Evolutionary conservation across 2,113 vertebrate genomes (phyloP).

Genomic region (Cathartes aura): DNA sequence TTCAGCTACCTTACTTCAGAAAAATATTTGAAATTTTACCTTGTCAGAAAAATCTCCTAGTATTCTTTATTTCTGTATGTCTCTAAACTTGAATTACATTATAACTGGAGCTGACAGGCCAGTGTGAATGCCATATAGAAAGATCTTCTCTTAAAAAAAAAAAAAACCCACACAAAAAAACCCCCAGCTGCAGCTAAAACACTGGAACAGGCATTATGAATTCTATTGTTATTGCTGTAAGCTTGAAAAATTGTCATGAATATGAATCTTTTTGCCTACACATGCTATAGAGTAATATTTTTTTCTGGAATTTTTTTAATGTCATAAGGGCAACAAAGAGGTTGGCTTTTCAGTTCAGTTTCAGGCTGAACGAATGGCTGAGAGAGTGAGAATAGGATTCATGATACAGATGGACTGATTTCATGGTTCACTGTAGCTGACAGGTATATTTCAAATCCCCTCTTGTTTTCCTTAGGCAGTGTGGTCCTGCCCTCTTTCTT

Average conservation of each 20-base stretch:
- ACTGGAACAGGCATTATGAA: not conserved
- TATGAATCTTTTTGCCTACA: not conserved
- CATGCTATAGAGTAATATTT: not conserved
- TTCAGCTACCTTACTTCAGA: not conserved
- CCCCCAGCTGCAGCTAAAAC: not conserved
- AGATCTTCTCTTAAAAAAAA: not conserved
- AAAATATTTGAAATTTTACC: not conserved
- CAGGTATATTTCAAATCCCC: not conserved
- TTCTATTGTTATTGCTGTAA: not conserved
- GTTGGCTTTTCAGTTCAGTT: not conserved
- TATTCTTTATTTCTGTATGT: not conserved
- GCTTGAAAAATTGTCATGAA: not conserved
- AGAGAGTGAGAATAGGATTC: not conserved
- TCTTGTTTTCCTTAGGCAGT: not conserved
- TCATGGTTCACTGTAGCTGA: not conserved
- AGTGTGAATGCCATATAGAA: not conserved
- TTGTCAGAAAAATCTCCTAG: not conserved
- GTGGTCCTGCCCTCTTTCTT: not conserved
- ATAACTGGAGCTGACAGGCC: not conserved
- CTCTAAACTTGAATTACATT: not conserved
- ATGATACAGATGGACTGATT: not conserved
- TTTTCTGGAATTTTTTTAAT: not conserved
- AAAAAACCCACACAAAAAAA: not conserved
- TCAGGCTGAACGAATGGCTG: not conserved
- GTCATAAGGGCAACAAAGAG: not conserved